Evolutionary conservation across 2,113 vertebrate genomes (phyloP).

Genomic region (Polypterus senegalus): DNA sequence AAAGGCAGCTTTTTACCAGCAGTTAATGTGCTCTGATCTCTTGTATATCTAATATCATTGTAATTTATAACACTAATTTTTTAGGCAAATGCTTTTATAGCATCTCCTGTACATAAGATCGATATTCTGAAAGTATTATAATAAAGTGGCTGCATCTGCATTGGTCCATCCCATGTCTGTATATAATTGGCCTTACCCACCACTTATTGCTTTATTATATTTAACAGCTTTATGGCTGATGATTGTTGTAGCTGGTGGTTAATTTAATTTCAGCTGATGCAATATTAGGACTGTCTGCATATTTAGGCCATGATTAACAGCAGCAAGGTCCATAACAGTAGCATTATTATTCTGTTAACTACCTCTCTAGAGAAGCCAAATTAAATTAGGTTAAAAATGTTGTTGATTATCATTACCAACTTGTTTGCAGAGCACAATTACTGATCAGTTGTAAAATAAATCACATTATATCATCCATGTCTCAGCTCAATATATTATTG

Average conservation of each 20-base stretch:
- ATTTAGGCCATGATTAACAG: constrained; percentile 73
- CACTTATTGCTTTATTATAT: constrained; percentile 72
- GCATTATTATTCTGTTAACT: constrained; percentile 75
- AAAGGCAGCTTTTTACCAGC: too few species aligned
- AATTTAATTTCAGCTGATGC: constrained; percentile 84
- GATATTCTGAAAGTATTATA: not conserved
- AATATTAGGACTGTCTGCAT: constrained; percentile 76
- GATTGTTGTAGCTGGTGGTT: constrained; percentile 71
- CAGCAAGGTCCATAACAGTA: constrained; percentile 63
- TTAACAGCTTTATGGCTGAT: constrained; percentile 70
- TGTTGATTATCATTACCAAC: constrained; percentile 78
- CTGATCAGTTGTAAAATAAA: constrained; percentile 82
- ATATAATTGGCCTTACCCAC: constrained; percentile 59
- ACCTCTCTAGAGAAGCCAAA: constrained; percentile 75
- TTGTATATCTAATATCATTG: too few species aligned
- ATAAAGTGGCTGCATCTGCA: constrained; percentile 40
- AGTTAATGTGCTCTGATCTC: too few species aligned
- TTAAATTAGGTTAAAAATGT: constrained; percentile 81
- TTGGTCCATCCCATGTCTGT: constrained; percentile 58
- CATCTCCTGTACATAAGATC: too few species aligned
- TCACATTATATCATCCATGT: constrained; percentile 72
- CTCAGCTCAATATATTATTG: constrained; percentile 63
- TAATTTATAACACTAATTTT: too few species aligned
- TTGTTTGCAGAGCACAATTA: constrained; percentile 82
- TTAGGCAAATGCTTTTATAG: too few species aligned